Percentiles rank a stretch among this genome's conserved stretches.
phyloP scores from a whole-genome alignment of 1,140 invertebrate genomes.

The Scaptomyza graminum region DNA sequence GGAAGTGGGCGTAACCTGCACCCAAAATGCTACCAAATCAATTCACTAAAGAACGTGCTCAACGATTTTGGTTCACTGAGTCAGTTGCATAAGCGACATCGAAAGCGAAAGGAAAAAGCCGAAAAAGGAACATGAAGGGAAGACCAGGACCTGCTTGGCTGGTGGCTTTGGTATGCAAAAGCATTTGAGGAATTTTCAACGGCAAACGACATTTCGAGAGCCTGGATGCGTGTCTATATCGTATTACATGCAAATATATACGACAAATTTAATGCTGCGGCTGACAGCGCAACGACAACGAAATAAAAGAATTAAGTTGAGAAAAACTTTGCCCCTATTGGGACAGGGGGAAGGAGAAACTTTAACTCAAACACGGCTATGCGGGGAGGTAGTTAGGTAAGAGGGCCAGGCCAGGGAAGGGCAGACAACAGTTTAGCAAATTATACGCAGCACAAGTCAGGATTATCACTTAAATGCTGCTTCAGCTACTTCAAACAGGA shows the following conservation, averaged over 20 bases:
- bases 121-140: background rate
- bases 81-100: slow-evolving; percentile 57
- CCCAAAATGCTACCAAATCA: slow-evolving; percentile 64
- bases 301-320: slow-evolving; percentile 24
- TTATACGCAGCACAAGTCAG: slow-evolving; percentile 75
- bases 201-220: slow-evolving; percentile 52
- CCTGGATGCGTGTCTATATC: slow-evolving; percentile 67
- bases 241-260: slow-evolving; percentile 66
- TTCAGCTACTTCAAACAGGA: slow-evolving; percentile 15
- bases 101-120: slow-evolving; percentile 6
- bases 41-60: slow-evolving; percentile 67
- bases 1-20: background rate
- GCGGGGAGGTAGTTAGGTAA: slow-evolving; percentile 13
- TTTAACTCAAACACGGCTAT: background rate
- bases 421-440: slow-evolving; percentile 72
- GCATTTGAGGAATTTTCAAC: slow-evolving; percentile 68
- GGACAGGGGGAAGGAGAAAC: background rate
- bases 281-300: slow-evolving; percentile 25
- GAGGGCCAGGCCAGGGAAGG: slow-evolving; percentile 18
- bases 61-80: slow-evolving; percentile 40
- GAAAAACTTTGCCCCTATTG: slow-evolving; percentile 2
- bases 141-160: slow-evolving; percentile 1
- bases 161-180: slow-evolving; percentile 41
- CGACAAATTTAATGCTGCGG: slow-evolving; percentile 13
- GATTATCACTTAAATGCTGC: slow-evolving; percentile 71